These are phyloP conservation scores for Cydia splendana DNA, from an alignment of 1,140 invertebrate genomes.

Conservation along the genomic window DNA sequence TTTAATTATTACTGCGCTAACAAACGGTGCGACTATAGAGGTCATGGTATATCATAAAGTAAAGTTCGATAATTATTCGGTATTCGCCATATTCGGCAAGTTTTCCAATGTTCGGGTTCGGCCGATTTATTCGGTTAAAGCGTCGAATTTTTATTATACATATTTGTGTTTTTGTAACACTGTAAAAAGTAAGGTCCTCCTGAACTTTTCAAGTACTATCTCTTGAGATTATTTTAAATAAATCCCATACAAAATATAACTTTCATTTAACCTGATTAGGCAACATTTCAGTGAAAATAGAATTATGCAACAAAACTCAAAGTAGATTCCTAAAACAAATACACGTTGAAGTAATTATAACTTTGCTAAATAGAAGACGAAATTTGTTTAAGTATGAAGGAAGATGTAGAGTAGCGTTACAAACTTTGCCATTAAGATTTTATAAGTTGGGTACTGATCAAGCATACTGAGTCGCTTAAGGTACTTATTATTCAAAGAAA, in stretches of 20 bases:
- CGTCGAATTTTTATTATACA: too few species aligned
- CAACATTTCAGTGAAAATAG: slow-evolving; percentile 6
- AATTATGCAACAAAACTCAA: slow-evolving; percentile 9
- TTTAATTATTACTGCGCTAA: slow-evolving; percentile 1
- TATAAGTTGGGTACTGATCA: slow-evolving; percentile 19
- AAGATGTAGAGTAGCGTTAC: not conserved
- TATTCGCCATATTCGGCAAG: too few species aligned
- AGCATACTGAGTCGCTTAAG: slow-evolving; percentile 10
- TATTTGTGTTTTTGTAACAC: too few species aligned
- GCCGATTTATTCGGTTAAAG: too few species aligned
- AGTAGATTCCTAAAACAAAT: slow-evolving; percentile 4
- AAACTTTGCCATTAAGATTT: slow-evolving; percentile 24
- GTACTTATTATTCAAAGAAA: slow-evolving; percentile 21
- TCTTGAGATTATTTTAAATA: too few species aligned
- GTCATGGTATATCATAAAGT: too few species aligned
- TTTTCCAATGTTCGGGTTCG: too few species aligned
- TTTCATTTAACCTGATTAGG: slow-evolving; percentile 15
- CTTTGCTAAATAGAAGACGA: not conserved
- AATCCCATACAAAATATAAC: not conserved
- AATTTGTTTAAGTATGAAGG: slow-evolving; percentile 20
- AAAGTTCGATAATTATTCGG: too few species aligned
- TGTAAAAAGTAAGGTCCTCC: too few species aligned
- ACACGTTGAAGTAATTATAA: slow-evolving; percentile 15
- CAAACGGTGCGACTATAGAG: not conserved
- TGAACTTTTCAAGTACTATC: too few species aligned